Base-by-base conservation (phyloP, 1,140 invertebrate genomes). In the Drosophila melanica region DNA sequence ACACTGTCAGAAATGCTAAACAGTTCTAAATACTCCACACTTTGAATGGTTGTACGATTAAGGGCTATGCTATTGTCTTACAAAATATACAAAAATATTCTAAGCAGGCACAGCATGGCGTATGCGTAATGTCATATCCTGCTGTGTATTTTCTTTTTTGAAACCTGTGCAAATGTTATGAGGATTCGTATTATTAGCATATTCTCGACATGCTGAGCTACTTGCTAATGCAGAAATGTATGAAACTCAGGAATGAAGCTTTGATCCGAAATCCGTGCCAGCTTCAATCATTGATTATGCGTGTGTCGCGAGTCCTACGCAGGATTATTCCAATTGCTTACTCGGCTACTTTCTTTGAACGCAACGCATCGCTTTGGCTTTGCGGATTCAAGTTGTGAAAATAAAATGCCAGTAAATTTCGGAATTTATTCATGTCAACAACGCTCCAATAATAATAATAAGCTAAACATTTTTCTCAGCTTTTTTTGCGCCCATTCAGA, bases 181-280 rank as follows among this genome's bases (percentile, higher is more conserved):
- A 14, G 48, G 39, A 7, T 9, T 23, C 37, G 35, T 51, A 69
- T 62, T 84, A 84, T 84, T 84, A 84, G 80, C 76, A 84, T 84
- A 79, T 84, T 77, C 55, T 58, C 80, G 67, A 77, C 76, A 84
- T 73, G 80, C 72, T 74, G 67, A 67, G 81, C 81, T 66, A 84
- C 77, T 84, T 85, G 80, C 84, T 84, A 77, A 84, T 84, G 81
- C 81, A 86, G 70, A 85, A 86, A 86, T 81, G 78, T 85, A 69
- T 69, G 62, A 68, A 67, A 66, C 64, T 59, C 70, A 47, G 44
- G 45, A 63, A 62, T 76, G 64, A 58, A 71, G 66, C 66, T 66
- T 72, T 71, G 73, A 80, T 77, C 44, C 42, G 9, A 54, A 72
- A 47, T 53, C 62, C 68, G 65, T 68, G 60, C 30, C 69, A 60